phyloP scores from a whole-genome alignment of 2,113 vertebrate species.

The Oreochromis niloticus region DNA sequence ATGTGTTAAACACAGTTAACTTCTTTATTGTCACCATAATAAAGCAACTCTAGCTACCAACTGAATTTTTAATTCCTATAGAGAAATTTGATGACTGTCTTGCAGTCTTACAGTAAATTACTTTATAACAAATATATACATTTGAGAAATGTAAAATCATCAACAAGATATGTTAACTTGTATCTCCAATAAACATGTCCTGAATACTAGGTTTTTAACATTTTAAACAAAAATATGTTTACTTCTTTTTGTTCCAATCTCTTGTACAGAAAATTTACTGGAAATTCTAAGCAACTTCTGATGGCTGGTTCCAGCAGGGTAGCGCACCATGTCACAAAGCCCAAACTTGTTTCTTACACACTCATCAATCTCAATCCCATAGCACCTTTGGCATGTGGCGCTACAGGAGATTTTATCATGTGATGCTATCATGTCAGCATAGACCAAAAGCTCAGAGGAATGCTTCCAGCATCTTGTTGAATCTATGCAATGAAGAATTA shows the following conservation, averaged over 20 bases:
- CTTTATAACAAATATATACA: not conserved
- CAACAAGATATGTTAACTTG: not conserved
- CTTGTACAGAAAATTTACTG: not conserved
- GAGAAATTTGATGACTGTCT: not conserved
- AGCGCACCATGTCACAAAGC: not conserved
- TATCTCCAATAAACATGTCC: not conserved
- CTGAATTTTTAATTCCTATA: not conserved
- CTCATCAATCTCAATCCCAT: not conserved
- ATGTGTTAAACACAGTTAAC: not conserved
- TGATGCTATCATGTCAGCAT: not conserved
- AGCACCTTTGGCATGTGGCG: not conserved
- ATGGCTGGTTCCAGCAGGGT: not conserved
- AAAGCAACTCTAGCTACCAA: not conserved
- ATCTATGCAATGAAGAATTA: accelerated
- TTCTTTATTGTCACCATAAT: not conserved
- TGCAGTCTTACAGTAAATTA: not conserved
- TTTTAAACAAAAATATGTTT: not conserved
- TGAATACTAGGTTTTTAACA: not conserved
- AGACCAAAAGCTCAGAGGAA: not conserved
- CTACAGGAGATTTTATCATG: not conserved
- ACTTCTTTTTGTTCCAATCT: not conserved
- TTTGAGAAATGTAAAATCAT: not conserved
- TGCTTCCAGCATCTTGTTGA: not conserved
- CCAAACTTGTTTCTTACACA: not conserved
- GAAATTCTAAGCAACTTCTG: not conserved